Evolutionary conservation across 2,797 vertebrate species (phyloP).

Genomic region (Sebastes hopkinsi): DNA sequence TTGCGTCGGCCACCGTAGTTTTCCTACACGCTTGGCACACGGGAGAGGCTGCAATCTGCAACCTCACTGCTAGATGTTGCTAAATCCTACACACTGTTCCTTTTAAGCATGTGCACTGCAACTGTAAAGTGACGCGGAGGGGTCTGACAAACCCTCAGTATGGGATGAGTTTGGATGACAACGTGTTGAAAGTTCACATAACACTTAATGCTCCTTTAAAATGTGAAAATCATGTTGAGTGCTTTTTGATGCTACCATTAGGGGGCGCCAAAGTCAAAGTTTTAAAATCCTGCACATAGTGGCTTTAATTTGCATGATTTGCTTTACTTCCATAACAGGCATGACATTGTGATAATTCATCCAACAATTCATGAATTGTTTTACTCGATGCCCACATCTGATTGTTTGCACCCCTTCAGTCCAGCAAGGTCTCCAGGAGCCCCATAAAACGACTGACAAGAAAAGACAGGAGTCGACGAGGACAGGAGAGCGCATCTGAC

Average conservation of each 20-base stretch:
- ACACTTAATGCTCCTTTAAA: background rate
- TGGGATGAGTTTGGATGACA: too few relatives aligned
- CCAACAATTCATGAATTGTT: background rate
- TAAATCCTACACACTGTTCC: too few relatives aligned
- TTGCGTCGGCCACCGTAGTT: too few relatives aligned
- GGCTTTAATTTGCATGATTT: constrained; percentile 10
- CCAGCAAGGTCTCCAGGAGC: constrained; percentile 67
- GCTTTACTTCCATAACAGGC: background rate
- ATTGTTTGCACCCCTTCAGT: constrained; percentile 46
- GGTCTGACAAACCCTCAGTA: too few relatives aligned
- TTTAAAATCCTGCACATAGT: background rate
- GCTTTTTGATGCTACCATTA: background rate
- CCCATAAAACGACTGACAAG: constrained; percentile 53
- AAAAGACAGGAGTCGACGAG: constrained; percentile 59
- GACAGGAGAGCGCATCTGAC: constrained; percentile 23
- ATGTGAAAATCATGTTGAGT: background rate
- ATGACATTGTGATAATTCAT: background rate
- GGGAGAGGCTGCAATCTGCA: too few relatives aligned
- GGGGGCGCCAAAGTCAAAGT: background rate
- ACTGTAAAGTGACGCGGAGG: too few relatives aligned
- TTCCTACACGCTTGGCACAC: too few relatives aligned
- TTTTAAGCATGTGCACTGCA: too few relatives aligned
- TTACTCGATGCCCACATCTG: background rate
- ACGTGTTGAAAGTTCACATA: too few relatives aligned
- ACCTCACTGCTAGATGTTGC: too few relatives aligned